These are phyloP conservation scores for Hydropsyche betteni DNA, from an alignment of 2,888 invertebrate species.

Conservation along the genomic window DNA sequence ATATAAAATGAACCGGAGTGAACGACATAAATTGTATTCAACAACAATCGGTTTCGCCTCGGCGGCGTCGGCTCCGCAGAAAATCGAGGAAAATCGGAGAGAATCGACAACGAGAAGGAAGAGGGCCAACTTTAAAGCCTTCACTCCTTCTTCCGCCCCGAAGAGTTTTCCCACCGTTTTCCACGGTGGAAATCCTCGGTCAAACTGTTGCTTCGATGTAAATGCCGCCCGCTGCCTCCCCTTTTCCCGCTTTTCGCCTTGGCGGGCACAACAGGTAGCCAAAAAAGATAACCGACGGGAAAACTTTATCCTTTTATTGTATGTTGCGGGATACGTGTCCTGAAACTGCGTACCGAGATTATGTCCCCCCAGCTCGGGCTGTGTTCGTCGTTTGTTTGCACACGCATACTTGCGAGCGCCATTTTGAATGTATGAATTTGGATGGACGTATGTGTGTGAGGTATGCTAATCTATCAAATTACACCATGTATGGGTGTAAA, in stretches of 20 bases:
- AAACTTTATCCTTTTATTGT: constrained; percentile 32
- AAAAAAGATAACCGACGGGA: constrained; percentile 16
- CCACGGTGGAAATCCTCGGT: neutral
- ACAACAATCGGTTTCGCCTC: constrained; percentile 8
- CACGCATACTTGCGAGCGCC: neutral
- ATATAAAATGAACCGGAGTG: no score
- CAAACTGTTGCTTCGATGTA: constrained; percentile 25
- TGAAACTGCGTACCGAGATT: constrained; percentile 29
- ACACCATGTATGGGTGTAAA: no score
- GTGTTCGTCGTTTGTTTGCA: neutral
- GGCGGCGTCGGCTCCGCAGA: neutral
- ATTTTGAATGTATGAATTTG: no score
- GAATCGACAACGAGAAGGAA: no score
- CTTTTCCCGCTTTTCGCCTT: no score
- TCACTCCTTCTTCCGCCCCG: neutral
- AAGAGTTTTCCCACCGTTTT: neutral
- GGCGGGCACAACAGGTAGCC: constrained; percentile 25
- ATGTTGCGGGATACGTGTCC: constrained; percentile 25
- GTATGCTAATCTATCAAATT: no score
- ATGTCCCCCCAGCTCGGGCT: neutral
- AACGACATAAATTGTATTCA: constrained; percentile 29
- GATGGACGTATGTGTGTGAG: no score
- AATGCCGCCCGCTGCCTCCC: neutral
- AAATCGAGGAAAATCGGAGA: no score
- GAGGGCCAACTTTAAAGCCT: constrained; percentile 20